phyloP scores from a whole-genome alignment of 2,797 vertebrate genomes.

The Remorina albescens region DNA sequence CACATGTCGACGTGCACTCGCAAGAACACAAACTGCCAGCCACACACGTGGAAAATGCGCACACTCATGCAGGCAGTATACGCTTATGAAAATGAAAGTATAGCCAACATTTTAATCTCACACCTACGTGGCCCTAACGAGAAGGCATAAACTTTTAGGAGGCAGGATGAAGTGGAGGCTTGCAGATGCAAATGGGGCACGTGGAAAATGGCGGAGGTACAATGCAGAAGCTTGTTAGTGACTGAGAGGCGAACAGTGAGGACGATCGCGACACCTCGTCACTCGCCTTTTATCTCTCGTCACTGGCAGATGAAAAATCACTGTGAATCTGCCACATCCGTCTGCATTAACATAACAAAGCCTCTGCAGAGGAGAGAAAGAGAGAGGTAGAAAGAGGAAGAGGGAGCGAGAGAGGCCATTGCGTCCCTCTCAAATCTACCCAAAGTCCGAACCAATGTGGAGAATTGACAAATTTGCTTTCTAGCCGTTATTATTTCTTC shows the following conservation, averaged over 20 bases:
- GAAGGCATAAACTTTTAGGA: slow-evolving; percentile 85
- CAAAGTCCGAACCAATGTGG: slow-evolving; percentile 72
- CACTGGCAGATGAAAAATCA: slow-evolving; percentile 97
- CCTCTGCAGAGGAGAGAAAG: slow-evolving; percentile 88
- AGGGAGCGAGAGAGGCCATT: slow-evolving; percentile 65
- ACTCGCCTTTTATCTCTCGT: slow-evolving; percentile 98
- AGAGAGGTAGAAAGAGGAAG: slow-evolving; percentile 73
- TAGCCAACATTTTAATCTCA: slow-evolving; percentile 84
- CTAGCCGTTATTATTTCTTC: slow-evolving; percentile 52
- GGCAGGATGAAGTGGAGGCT: slow-evolving; percentile 79
- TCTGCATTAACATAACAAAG: slow-evolving; percentile 99
- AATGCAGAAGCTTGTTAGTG: slow-evolving; percentile 98
- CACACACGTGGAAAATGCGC: slow-evolving; percentile 19
- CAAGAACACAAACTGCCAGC: slow-evolving; percentile 15
- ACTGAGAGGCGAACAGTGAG: slow-evolving; percentile 96
- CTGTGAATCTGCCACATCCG: slow-evolving; percentile 98
- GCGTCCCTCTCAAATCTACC: slow-evolving; percentile 76
- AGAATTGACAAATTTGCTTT: slow-evolving; percentile 61
- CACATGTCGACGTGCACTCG: slow-evolving; percentile 42
- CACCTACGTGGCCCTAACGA: slow-evolving; percentile 82
- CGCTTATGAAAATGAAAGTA: slow-evolving; percentile 78
- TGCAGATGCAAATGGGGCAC: slow-evolving; percentile 91
- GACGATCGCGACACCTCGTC: slow-evolving; percentile 98
- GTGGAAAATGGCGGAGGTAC: slow-evolving; percentile 91
- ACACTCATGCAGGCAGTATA: neutral